Conservation (phyloP, 2,797 vertebrate genomes). For the Aldrovandia affinis region DNA sequence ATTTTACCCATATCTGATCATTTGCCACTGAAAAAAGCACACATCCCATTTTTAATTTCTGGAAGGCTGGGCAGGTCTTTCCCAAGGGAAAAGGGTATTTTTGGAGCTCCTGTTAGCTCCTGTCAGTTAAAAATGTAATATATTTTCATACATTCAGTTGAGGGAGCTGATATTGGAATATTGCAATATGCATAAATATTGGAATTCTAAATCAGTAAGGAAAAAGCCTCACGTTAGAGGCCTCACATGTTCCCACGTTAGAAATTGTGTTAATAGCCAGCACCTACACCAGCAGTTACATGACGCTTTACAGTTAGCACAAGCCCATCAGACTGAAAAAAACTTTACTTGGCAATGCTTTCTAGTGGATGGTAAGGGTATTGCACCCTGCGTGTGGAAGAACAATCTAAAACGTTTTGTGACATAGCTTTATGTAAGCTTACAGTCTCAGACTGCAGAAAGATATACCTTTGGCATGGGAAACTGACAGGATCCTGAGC, state of each 20-base stretch:
- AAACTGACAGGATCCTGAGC: slow-evolving; percentile 94
- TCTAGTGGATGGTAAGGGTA: neutral
- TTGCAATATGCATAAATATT: no score
- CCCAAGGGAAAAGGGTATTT: neutral
- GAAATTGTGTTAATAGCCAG: neutral
- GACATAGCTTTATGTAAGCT: neutral
- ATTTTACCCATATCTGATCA: neutral
- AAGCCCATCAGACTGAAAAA: neutral
- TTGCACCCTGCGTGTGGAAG: neutral
- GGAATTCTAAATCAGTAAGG: neutral
- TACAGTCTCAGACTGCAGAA: neutral
- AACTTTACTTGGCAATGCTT: neutral
- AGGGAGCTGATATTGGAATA: neutral
- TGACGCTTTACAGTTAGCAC: neutral
- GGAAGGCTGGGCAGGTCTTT: no score
- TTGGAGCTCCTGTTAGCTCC: neutral
- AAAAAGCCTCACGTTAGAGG: neutral
- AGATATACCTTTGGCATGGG: slow-evolving; percentile 92
- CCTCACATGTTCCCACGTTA: neutral
- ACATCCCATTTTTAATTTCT: no score
- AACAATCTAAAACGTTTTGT: neutral
- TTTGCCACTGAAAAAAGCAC: no score
- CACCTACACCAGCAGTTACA: neutral
- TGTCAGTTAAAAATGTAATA: no score
- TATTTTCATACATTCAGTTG: no score